phyloP scores from a whole-genome alignment of 2,888 invertebrate genomes.

The Notodonta dromedarius region DNA sequence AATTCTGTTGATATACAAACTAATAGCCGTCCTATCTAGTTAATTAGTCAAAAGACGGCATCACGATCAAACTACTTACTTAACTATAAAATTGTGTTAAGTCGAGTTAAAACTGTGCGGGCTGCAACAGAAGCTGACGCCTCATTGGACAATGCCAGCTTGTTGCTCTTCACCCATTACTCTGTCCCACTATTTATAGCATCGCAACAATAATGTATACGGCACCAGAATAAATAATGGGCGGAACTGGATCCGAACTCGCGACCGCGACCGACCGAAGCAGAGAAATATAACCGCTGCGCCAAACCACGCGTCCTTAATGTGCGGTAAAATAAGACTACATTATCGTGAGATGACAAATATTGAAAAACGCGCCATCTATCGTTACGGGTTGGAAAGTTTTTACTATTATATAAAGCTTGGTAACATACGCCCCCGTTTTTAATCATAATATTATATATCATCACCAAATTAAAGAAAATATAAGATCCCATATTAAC shows the following conservation, averaged over 20 bases:
- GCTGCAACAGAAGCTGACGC: constrained; percentile 77
- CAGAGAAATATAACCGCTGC: constrained; percentile 14
- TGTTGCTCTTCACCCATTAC: constrained; percentile 77
- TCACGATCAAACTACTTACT: no score
- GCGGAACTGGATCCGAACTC: constrained; percentile 47
- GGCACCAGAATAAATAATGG: constrained; percentile 60
- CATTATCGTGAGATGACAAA: background rate
- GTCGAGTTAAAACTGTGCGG: constrained; percentile 52
- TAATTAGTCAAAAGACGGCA: no score
- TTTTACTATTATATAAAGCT: background rate
- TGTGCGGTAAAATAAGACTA: constrained; percentile 22
- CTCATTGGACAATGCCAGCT: constrained; percentile 72
- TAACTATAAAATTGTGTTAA: no score
- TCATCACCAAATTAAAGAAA: no score
- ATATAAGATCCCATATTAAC: no score
- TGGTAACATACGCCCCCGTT: no score
- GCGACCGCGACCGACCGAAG: background rate
- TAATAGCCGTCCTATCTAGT: no score
- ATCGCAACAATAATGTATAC: constrained; percentile 49
- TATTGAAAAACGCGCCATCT: constrained; percentile 57
- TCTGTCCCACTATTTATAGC: constrained; percentile 67
- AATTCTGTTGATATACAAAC: no score
- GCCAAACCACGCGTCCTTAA: constrained; percentile 26
- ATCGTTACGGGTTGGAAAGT: constrained; percentile 8
- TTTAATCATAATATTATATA: no score